Evolutionary conservation across 2,888 invertebrate species (phyloP), one percentile per base, ranked within the genome.

Genomic region (Tyria jacobaeae): DNA sequence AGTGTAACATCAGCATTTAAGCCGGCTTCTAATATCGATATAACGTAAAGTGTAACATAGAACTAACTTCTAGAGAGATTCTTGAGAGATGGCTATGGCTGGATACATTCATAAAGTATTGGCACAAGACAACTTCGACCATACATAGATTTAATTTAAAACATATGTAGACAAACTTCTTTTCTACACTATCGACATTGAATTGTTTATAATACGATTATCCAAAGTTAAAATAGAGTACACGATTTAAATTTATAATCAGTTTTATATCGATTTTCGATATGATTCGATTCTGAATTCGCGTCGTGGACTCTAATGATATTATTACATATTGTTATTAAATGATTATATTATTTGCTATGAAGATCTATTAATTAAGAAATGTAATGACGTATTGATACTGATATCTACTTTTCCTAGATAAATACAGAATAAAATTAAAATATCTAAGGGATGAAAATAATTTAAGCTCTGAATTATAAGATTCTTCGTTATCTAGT

Each of bases 71-170:
- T 54, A 44, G 5, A 54, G 3, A 44, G 44, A n/a, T 2, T 3
- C 44, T 27, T 17, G 9, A 34, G 55, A 44, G n/a, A 39, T 39
- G 25, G n/a, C n/a, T 25, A 53, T 25, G 12, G n/a, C 57, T 12
- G 59, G 60, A 67, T 62, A 70, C 60, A 69, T 66, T 54, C 70
- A 73, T 72, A 79, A 80, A 81, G 77, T 76, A 83, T 89, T 89
- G 89, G 89, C 89, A 89, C 89, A 88, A 89, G 86, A 85, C 81
- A 84, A 81, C 74, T 80, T 84, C 77, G 73, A 83, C 74, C 79
- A 72, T 81, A 78, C 73, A 73, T 57, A 67, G 35, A 66, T 64
- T 67, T 62, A 25, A 59, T 53, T 60, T n/a, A 64, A 66, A 73
- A 72, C 44, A 73, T 66, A 51, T 68, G 48, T 64, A 60, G 60